Evolutionary conservation across 2,797 vertebrate genomes (phyloP).

Genomic region (Cichlasoma orientale): DNA sequence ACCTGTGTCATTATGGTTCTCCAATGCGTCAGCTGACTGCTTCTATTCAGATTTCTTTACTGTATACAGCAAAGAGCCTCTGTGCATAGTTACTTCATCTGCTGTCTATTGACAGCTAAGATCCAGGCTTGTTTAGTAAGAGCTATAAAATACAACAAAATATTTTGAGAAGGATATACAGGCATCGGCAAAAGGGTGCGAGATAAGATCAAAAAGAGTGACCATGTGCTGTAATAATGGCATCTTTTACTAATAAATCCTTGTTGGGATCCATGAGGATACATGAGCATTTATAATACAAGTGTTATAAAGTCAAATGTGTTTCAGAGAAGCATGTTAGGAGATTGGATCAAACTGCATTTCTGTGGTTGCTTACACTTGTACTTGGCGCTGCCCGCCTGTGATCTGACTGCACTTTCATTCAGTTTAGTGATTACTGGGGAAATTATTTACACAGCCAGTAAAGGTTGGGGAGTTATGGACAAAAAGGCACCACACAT

Average conservation of each 20-base stretch:
- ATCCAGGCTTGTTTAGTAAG: background rate
- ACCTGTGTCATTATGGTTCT: background rate
- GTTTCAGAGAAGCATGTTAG: background rate
- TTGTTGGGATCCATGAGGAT: background rate
- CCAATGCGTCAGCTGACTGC: background rate
- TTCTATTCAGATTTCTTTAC: background rate
- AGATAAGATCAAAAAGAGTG: background rate
- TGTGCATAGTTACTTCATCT: background rate
- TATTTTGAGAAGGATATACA: background rate
- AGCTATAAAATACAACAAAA: background rate
- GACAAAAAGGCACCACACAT: slow-evolving; percentile 30
- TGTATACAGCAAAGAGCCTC: background rate
- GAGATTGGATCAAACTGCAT: background rate
- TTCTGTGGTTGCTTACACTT: background rate
- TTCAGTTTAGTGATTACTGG: slow-evolving; percentile 27
- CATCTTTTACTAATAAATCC: too few relatives aligned
- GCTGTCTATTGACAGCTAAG: background rate
- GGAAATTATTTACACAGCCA: slow-evolving; percentile 58
- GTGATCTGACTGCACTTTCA: background rate
- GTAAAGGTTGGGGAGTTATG: slow-evolving; percentile 35
- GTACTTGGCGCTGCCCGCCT: background rate
- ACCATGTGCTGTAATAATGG: background rate
- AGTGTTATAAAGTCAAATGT: too few relatives aligned
- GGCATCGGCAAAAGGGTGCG: background rate
- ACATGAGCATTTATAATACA: background rate